Evolutionary conservation across 2,888 invertebrate genomes (phyloP).

Genomic region (Panopea generosa): DNA sequence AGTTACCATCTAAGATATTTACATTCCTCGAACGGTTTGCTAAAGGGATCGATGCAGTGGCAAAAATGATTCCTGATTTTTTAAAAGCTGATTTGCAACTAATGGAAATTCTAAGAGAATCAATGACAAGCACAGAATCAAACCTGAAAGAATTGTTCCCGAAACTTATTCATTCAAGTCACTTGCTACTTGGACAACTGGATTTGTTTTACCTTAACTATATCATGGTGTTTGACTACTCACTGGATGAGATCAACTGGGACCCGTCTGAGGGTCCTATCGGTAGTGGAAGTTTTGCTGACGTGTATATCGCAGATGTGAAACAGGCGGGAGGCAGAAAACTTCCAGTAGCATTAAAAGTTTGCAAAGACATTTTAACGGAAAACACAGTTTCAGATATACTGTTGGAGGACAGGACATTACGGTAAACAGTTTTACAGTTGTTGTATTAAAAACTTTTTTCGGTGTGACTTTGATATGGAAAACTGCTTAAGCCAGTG

Average conservation of each 20-base stretch:
- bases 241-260: slow-evolving; percentile 68
- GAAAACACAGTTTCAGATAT: slow-evolving; percentile 70
- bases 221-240: slow-evolving; percentile 76
- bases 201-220: slow-evolving; percentile 77
- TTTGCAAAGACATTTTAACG: slow-evolving; percentile 67
- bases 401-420: slow-evolving; percentile 75
- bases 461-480: too few species aligned
- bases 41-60: slow-evolving; percentile 70
- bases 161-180: slow-evolving; percentile 48
- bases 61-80: slow-evolving; percentile 76
- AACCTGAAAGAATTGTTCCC: slow-evolving; percentile 70
- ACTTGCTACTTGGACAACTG: slow-evolving; percentile 67
- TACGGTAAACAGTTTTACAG: slow-evolving; percentile 76
- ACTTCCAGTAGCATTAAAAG: slow-evolving; percentile 70
- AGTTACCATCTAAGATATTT: slow-evolving; percentile 62
- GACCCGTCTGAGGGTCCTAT: slow-evolving; percentile 61
- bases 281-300: slow-evolving; percentile 78
- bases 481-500: too few species aligned
- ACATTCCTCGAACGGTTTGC: slow-evolving; percentile 72
- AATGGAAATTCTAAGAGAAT: slow-evolving; percentile 67
- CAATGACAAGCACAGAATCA: slow-evolving; percentile 64
- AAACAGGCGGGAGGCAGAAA: slow-evolving; percentile 18
- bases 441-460: too few species aligned
- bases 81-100: slow-evolving; percentile 74
- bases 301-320: slow-evolving; percentile 69